A percentile compares a stretch with the other conserved stretches of the same genome.
Conservation (phyloP, 2,113 vertebrate genomes). For the Pluvialis apricaria region DNA sequence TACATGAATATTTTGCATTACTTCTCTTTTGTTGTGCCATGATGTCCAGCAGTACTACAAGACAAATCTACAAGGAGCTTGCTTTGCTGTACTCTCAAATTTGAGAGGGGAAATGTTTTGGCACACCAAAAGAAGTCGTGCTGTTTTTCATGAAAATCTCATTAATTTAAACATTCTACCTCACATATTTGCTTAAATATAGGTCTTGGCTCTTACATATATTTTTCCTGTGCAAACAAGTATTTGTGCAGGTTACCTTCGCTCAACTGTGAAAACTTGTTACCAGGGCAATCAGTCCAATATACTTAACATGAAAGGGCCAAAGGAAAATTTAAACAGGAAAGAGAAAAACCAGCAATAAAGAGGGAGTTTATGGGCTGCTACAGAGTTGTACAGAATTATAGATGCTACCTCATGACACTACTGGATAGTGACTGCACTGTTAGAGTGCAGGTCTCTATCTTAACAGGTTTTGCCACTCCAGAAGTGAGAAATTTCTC, state of each 20-base stretch:
- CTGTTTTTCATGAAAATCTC: neutral
- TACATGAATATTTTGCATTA: neutral
- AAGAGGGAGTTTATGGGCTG: neutral
- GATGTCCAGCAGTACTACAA: neutral
- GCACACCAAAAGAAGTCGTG: neutral
- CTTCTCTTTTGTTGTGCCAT: neutral
- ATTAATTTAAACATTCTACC: slow-evolving; percentile 38
- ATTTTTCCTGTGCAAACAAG: slow-evolving; percentile 49
- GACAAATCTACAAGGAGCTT: neutral
- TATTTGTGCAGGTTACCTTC: slow-evolving; percentile 32
- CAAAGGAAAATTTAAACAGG: slow-evolving; percentile 25
- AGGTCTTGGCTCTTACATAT: slow-evolving; percentile 17
- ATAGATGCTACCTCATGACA: neutral
- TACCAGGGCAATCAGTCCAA: slow-evolving; percentile 28
- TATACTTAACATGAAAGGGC: slow-evolving; percentile 6
- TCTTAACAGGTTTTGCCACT: neutral
- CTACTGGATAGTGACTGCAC: neutral
- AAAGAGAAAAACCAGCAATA: neutral
- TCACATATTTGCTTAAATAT: slow-evolving; percentile 45
- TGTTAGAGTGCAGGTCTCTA: neutral
- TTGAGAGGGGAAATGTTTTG: neutral
- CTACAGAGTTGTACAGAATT: neutral
- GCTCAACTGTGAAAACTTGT: slow-evolving; percentile 29
- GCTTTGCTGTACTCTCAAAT: neutral
- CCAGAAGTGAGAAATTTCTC: slow-evolving; percentile 47